These are phyloP conservation scores for Acromyrmex heyeri DNA, from an alignment of 1,140 invertebrate species.

Conservation along the genomic window DNA sequence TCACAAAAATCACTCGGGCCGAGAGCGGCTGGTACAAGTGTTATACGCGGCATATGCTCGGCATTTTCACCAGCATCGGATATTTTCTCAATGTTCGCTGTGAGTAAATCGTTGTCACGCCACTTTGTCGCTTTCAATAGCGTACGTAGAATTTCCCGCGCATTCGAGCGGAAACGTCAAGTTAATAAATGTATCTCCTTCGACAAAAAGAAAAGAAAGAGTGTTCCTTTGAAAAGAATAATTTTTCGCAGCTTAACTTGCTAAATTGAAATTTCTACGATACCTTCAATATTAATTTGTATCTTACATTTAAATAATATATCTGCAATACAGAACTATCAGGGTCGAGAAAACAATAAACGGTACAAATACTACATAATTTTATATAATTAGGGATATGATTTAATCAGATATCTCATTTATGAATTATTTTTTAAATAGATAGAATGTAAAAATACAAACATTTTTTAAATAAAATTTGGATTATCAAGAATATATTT, in stretches of 20 bases:
- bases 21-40: constrained; percentile 97
- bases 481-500: not conserved
- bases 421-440: not conserved
- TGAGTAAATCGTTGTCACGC: constrained; percentile 87
- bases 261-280: not conserved
- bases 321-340: not conserved
- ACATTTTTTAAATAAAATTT: not conserved
- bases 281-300: constrained; percentile 3
- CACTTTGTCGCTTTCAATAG: constrained; percentile 52
- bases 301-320: not conserved
- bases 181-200: constrained; percentile 45
- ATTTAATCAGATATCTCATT: not conserved
- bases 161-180: not conserved
- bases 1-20: constrained; percentile 91
- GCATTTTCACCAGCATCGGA: constrained; percentile 94
- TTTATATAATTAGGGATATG: not conserved
- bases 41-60: constrained; percentile 92
- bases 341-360: not conserved
- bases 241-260: not conserved
- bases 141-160: constrained; percentile 14
- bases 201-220: not conserved
- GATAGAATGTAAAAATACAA: not conserved
- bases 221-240: not conserved
- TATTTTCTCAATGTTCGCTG: constrained; percentile 95
- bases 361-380: not conserved